Evolutionary conservation across 1,140 invertebrate species (phyloP), one percentile per base, ranked within the genome.

Genomic region (Drosophila watanabei): DNA sequence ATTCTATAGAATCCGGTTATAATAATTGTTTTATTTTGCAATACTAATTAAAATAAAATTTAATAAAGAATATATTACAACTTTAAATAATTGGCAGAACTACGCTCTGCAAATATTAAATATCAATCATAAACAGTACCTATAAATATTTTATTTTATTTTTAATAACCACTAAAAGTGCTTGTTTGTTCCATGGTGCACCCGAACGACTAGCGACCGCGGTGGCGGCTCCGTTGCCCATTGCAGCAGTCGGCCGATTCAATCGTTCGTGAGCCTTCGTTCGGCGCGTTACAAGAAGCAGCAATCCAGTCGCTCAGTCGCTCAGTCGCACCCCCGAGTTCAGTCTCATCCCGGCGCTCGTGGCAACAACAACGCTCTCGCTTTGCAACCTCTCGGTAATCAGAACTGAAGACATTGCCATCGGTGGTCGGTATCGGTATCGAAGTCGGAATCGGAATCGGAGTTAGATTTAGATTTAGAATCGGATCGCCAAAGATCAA

Each of bases 261-360:
- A 89, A 85, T 90, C 71, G 82, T 69, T 90, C 82, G 69, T 82
- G 79, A 80, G 89, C 82, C 82, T 85, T 82, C 86, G 86, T 90
- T 72, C 79, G 57, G 78, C 70, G 62, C 82, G 85, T 89, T 88
- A 84, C 85, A 88, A 83, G 58, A 83, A 75, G 24, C 37, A 62
- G 70, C 51, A 37, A 62, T 45, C 52, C 43, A 39, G 52, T 48
- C 35, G 46, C 39, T 48, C 57, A 48, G 30, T 33, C 60, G 56
- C 52, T 86, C 78, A 83, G 84, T 80, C 80, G 83, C 85, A 90
- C 69, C 70, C 82, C 82, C 84, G 60, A 86, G 69, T 79, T 79
- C 70, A 87, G 84, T 80, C 84, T 87, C 85, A 90, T 76, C 70
- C 86, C 82, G 85, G 56, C 85, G 58, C 79, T 79, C 70, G 84